A percentile compares a stretch with the other conserved stretches of the same genome.
Evolutionary conservation across 2,113 vertebrate genomes (phyloP).

Genomic region (Oncorhynchus keta): DNA sequence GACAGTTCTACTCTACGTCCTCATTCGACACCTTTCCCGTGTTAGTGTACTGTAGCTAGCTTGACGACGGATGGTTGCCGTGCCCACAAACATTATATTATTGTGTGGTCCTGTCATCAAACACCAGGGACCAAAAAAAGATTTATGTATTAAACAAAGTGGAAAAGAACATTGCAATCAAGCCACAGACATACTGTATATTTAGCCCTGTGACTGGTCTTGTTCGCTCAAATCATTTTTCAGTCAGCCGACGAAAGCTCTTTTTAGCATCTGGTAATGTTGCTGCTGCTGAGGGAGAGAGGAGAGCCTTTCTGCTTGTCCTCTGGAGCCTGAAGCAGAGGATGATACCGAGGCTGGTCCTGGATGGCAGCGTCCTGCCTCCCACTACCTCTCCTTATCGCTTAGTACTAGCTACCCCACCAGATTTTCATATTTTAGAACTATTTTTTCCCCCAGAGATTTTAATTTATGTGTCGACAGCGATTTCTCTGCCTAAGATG

Average conservation of each 20-base stretch:
- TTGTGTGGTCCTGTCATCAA: conserved; percentile 10
- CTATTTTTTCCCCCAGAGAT: background rate
- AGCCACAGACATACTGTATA: conserved; percentile 3
- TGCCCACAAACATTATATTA: conserved; percentile 11
- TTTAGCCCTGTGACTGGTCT: conserved; percentile 18
- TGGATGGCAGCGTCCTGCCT: background rate
- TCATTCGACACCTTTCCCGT: background rate
- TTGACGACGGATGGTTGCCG: background rate
- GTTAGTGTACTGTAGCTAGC: background rate
- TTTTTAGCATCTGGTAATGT: conserved; percentile 37
- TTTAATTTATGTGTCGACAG: background rate
- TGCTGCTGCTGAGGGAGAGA: conserved; percentile 14
- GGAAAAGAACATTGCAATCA: conserved; percentile 2
- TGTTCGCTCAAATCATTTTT: background rate
- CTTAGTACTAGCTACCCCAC: background rate
- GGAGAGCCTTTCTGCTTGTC: background rate
- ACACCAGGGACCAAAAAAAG: conserved; percentile 11
- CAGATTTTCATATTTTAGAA: background rate
- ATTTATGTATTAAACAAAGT: conserved; percentile 1
- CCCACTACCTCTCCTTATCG: background rate
- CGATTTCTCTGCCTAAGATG: background rate
- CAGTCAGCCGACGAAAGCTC: conserved; percentile 23
- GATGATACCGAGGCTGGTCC: too few species aligned
- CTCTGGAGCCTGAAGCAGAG: background rate
- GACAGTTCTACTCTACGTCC: background rate